Evolutionary conservation across 92 coral and sea anemone genomes (phyloP).

Genomic region (Epizoanthus fatuus): DNA sequence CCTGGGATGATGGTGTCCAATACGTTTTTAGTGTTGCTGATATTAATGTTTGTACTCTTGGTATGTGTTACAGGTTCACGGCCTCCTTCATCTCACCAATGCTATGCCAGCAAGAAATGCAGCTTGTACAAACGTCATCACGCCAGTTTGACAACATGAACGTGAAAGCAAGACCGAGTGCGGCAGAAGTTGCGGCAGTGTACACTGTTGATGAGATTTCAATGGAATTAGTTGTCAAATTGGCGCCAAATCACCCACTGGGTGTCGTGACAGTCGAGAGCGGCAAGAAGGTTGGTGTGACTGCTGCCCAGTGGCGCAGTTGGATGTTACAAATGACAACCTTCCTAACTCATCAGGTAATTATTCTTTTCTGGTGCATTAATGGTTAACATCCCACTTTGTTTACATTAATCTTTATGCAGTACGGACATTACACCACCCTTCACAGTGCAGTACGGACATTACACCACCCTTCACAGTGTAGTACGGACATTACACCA

Average conservation of each 20-base stretch:
- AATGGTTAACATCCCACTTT: too few species aligned
- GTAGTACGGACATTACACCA: too few species aligned
- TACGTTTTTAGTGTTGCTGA: too few species aligned
- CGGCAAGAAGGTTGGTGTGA: constrained; percentile 94
- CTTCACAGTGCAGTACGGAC: too few species aligned
- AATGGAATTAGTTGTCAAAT: constrained; percentile 96
- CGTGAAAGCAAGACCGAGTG: constrained; percentile 92
- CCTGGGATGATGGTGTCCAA: too few species aligned
- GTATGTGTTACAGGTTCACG: constrained; percentile 75
- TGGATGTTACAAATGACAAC: constrained; percentile 99
- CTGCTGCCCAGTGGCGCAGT: constrained; percentile 93
- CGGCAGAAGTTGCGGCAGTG: constrained; percentile 99
- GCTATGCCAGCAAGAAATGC: constrained; percentile 93
- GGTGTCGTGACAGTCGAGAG: constrained; percentile 94
- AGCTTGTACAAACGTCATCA: constrained; percentile 85
- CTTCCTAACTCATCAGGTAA: constrained; percentile 95
- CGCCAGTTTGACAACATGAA: constrained; percentile 92
- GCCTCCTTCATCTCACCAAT: constrained; percentile 82
- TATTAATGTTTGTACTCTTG: too few species aligned
- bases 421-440: too few species aligned
- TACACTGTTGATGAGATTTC: constrained; percentile 97
- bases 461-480: too few species aligned
- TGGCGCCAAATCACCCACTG: constrained; percentile 94
- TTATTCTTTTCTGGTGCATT: background rate
- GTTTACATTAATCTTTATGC: too few species aligned